Evolutionary conservation across 2,113 vertebrate genomes (phyloP).

Genomic region (Verasper variegatus): DNA sequence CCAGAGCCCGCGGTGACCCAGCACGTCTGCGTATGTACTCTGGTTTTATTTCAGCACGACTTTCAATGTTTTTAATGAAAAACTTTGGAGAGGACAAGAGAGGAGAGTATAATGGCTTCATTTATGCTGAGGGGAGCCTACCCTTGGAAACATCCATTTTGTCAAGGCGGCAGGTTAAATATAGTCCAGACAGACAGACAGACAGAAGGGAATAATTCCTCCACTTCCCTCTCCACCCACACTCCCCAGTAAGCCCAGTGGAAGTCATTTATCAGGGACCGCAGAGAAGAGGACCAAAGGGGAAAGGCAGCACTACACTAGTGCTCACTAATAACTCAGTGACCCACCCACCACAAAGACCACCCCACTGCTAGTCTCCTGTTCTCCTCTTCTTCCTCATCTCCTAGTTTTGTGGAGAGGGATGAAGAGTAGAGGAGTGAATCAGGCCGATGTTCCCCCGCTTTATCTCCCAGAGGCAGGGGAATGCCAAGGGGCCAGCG

Average conservation of each 20-base stretch:
- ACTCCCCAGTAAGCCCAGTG: constrained; percentile 68
- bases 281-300: constrained; percentile 67
- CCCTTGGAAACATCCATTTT: constrained; percentile 69
- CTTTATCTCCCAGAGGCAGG: constrained; percentile 76
- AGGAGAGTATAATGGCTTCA: constrained; percentile 67
- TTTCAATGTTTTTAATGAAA: constrained; percentile 39
- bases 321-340: constrained; percentile 75
- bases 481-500: constrained; percentile 77
- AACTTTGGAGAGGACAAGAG: constrained; percentile 26
- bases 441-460: constrained; percentile 60
- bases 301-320: constrained; percentile 57
- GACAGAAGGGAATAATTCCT: constrained; percentile 72
- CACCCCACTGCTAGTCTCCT: constrained; percentile 61
- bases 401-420: constrained; percentile 53
- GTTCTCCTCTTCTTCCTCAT: constrained; percentile 54
- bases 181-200: constrained; percentile 71
- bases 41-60: constrained; percentile 55
- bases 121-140: constrained; percentile 59
- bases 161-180: constrained; percentile 69
- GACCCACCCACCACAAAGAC: constrained; percentile 62
- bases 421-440: constrained; percentile 71
- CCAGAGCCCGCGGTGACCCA: constrained; percentile 27
- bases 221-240: constrained; percentile 71
- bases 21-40: constrained; percentile 52
- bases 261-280: constrained; percentile 77